Evolutionary conservation across 2,888 invertebrate species (phyloP).

Genomic region (Plutella xylostella): DNA sequence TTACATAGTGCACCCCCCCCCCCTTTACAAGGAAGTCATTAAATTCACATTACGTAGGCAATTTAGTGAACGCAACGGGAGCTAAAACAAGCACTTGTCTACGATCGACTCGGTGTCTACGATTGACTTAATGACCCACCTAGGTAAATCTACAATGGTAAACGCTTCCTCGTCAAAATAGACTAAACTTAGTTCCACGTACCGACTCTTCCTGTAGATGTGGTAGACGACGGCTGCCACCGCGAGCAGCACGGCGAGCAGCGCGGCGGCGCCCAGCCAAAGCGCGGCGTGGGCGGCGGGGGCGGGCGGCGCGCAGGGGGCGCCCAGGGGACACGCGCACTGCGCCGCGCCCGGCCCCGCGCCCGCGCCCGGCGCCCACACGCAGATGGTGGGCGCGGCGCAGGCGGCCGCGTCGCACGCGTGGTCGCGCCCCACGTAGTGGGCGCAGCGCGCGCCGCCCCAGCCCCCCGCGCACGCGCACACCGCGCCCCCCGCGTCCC

Average conservation of each 20-base stretch:
- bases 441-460: conserved; percentile 80
- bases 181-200: no score
- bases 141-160: no score
- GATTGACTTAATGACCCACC: no score
- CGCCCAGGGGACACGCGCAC: conserved; percentile 48
- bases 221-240: conserved; percentile 34
- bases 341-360: conserved; percentile 34
- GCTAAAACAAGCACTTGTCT: no score
- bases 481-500: conserved; percentile 27
- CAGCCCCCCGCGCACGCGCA: conserved; percentile 79
- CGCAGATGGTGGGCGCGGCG: conserved; percentile 50
- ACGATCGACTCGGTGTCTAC: no score
- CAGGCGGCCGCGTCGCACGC: conserved; percentile 69
- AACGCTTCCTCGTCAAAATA: no score
- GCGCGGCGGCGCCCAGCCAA: conserved; percentile 27
- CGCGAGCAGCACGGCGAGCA: conserved; percentile 31
- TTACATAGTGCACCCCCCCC: no score
- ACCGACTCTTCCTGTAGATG: conserved; percentile 48
- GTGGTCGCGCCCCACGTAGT: conserved; percentile 72
- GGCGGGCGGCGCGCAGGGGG: conserved; percentile 29
- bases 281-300: conserved; percentile 15
- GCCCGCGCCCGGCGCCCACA: conserved; percentile 27
- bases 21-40: no score
- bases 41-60: no score
- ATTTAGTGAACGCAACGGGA: no score